These are phyloP conservation scores for Leptopilina clavipes DNA, from an alignment of 1,140 invertebrate genomes.

Conservation along the genomic window DNA sequence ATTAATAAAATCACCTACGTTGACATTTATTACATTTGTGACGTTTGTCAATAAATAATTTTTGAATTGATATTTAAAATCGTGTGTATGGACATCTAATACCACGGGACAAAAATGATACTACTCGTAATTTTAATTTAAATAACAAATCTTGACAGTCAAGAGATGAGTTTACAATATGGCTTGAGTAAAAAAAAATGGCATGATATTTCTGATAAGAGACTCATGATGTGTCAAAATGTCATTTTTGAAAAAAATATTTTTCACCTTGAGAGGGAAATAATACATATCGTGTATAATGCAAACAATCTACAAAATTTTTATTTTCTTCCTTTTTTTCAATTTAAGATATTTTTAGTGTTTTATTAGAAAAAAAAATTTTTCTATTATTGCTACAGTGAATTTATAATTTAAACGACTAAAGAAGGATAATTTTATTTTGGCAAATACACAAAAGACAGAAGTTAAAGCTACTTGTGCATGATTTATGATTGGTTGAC, in stretches of 20 bases:
- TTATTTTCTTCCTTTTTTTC: too few relatives aligned
- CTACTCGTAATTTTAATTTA: not conserved
- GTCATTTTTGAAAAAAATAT: not conserved
- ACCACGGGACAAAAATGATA: not conserved
- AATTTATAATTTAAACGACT: not conserved
- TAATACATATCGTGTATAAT: not conserved
- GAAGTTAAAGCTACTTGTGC: conserved; percentile 8
- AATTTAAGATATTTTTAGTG: not conserved
- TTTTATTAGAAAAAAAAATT: not conserved
- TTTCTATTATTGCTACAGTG: not conserved
- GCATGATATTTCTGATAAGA: conserved; percentile 1
- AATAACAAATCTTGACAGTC: not conserved
- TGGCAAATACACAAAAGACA: not conserved
- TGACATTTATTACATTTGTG: not conserved
- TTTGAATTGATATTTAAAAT: not conserved
- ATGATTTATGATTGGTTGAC: not conserved
- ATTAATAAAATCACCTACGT: not conserved
- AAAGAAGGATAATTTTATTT: conserved; percentile 1
- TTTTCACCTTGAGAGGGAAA: not conserved
- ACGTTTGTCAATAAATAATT: not conserved
- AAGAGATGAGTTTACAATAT: not conserved
- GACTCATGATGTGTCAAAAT: not conserved
- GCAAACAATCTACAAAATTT: too few relatives aligned
- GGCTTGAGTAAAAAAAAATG: not conserved
- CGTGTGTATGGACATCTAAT: not conserved